Base-by-base conservation (phyloP, 1,140 invertebrate species). In the Lepidurus couesii region DNA sequence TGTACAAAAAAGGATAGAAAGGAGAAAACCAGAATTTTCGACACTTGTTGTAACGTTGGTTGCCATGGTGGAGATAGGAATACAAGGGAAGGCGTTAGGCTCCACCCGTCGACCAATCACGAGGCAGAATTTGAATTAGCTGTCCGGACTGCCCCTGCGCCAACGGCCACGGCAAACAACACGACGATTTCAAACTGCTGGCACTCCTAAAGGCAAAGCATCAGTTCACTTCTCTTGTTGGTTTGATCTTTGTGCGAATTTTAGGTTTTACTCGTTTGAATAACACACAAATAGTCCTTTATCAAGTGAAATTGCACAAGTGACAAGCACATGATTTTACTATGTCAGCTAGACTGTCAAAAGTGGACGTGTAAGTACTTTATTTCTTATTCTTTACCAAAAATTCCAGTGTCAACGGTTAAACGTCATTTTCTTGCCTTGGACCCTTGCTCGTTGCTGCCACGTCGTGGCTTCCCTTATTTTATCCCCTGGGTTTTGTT, bases 121-220 rank as follows among this genome's bases (percentile, higher is more conserved):
- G 13, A 65, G 13, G 53, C 7, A 65, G 53, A 65, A 13, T 65
- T 65, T 65, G 53, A 65, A 65, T 65, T 21, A 1, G 21, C 6
- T 7, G 5, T 2, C 5, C 53, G 16, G 6, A 13, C 16, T 65
- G 13, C 53, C 16, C 5, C 16, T n/a, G 16, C 53, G 53, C 53
- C 21, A 65, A 65, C 53, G 53, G 53, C 53, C 53, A 65, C 53
- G 21, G 53, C 53, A 7, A 65, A 21, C 53, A 65, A 65, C 53
- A 65, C 53, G n/a, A 21, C 1, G 13, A 7, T 65, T 65, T 65
- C 53, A 65, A 65, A 65, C 53, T 65, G 53, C 21, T 65, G 53
- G 53, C 53, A 65, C 53, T 65, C 53, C 53, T 65, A 65, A 13
- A 65, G n/a, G 6, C 16, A 65, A 65, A 21, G 21, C 4, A 16